A percentile compares a stretch with the other conserved stretches of the same genome.
These are phyloP conservation scores for Mechanitis messenoides DNA, from an alignment of 2,888 invertebrate genomes.

Conservation along the genomic window DNA sequence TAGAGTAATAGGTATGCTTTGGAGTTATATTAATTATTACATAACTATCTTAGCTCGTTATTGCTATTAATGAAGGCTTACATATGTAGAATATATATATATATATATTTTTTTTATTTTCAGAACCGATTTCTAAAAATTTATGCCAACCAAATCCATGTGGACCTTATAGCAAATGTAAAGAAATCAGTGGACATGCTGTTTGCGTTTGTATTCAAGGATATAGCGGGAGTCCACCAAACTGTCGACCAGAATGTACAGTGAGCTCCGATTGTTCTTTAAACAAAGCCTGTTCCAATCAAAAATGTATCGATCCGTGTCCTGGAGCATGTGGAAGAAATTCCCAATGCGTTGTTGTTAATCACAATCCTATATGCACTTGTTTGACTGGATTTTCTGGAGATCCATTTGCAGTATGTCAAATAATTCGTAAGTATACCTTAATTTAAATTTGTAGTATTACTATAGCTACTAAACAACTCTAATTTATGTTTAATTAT, in stretches of 20 bases:
- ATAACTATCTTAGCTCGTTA: background rate
- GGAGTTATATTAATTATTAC: background rate
- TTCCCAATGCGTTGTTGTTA: constrained; percentile 77
- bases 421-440: constrained; percentile 60
- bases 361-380: constrained; percentile 81
- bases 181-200: constrained; percentile 80
- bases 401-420: constrained; percentile 84
- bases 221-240: constrained; percentile 82
- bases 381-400: constrained; percentile 81
- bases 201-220: constrained; percentile 84
- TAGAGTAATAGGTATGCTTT: constrained; percentile 48
- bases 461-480: background rate
- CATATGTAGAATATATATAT: too few species aligned
- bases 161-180: constrained; percentile 85
- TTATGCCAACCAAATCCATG: constrained; percentile 74
- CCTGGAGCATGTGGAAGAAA: constrained; percentile 82
- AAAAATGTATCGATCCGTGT: constrained; percentile 86
- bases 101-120: constrained; percentile 26
- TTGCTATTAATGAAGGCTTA: too few species aligned
- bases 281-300: constrained; percentile 83
- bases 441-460: background rate
- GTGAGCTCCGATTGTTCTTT: constrained; percentile 84
- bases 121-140: constrained; percentile 47
- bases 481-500: constrained; percentile 3
- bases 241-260: constrained; percentile 87